A percentile compares a stretch with the other conserved stretches of the same genome.
phyloP scores from a whole-genome alignment of 2,797 vertebrate genomes.

The Rhynchonycteris naso region DNA sequence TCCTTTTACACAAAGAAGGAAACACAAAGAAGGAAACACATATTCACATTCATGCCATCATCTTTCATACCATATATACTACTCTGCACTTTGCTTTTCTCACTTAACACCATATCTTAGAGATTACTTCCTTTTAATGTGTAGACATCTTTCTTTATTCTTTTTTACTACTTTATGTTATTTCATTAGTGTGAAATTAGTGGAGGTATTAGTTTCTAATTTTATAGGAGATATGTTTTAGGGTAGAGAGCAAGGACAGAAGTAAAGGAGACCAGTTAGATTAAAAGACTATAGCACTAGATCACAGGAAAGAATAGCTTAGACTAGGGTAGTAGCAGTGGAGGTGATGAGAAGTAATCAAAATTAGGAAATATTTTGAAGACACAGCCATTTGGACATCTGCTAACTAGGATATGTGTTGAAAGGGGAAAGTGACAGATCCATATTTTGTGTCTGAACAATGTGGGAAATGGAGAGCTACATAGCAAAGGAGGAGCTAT shows the following conservation, averaged over 20 bases:
- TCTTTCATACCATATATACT: background rate
- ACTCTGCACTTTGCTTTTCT: background rate
- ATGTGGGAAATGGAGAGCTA: accelerated
- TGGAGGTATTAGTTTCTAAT: background rate
- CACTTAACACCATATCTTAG: background rate
- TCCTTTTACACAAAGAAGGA: background rate
- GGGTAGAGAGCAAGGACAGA: background rate
- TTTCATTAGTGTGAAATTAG: background rate
- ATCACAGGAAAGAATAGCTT: background rate
- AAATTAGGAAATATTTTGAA: background rate
- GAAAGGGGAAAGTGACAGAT: background rate
- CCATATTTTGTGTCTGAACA: background rate
- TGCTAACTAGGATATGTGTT: background rate
- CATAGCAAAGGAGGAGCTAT: accelerated
- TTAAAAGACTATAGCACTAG: background rate
- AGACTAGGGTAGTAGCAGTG: background rate
- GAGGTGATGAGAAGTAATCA: background rate
- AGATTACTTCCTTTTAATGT: background rate
- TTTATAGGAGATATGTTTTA: background rate
- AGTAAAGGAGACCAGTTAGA: background rate
- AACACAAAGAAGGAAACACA: background rate
- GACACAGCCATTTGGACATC: background rate
- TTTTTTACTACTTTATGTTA: background rate
- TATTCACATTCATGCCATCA: background rate
- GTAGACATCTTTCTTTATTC: background rate